Evolutionary conservation across 2,888 invertebrate genomes (phyloP), one percentile per base, ranked within the genome.

Genomic region (Rugalucina vietnamica): DNA sequence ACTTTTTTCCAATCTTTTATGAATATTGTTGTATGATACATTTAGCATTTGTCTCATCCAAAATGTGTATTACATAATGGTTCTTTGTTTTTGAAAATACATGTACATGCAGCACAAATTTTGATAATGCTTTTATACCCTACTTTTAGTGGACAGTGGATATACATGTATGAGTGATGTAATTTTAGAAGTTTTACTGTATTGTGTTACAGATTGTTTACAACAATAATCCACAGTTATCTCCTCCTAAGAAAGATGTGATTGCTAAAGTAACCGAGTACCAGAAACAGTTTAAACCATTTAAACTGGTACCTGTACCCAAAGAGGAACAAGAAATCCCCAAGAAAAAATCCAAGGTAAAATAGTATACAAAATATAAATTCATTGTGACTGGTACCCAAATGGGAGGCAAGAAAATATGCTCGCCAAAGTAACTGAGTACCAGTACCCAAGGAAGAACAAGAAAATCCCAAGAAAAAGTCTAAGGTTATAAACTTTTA

Each of bases 171-270:
- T n/a, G n/a, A n/a, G n/a, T n/a, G n/a, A n/a, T n/a, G n/a, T n/a
- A n/a, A n/a, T n/a, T n/a, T n/a, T n/a, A n/a, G n/a, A n/a, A n/a
- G n/a, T n/a, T n/a, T n/a, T n/a, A n/a, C n/a, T n/a, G n/a, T n/a
- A n/a, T n/a, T n/a, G n/a, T 43, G 43, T 65, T 65, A 24, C 86
- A 94, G 94, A 87, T 94, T 76, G 90, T 94, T 12, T 92, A 94
- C 88, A 93, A 92, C 76, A 93, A 90, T 84, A 92, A 91, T 37
- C 85, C 93, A 4, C 88, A 91, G 37, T 80, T 93, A 50, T 90
- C 89, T 27, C 91, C 94, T 10, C 87, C 88, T 65, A 92, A 92
- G 81, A 86, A 87, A 14, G 88, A 84, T 69, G 82, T 84, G 21
- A 83, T 92, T 27, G 90, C 91, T 4, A 92, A 91, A 79, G 81